A percentile compares a stretch with the other conserved stretches of the same genome.
Evolutionary conservation across 2,113 vertebrate genomes (phyloP).

Genomic region (Strigops habroptila): DNA sequence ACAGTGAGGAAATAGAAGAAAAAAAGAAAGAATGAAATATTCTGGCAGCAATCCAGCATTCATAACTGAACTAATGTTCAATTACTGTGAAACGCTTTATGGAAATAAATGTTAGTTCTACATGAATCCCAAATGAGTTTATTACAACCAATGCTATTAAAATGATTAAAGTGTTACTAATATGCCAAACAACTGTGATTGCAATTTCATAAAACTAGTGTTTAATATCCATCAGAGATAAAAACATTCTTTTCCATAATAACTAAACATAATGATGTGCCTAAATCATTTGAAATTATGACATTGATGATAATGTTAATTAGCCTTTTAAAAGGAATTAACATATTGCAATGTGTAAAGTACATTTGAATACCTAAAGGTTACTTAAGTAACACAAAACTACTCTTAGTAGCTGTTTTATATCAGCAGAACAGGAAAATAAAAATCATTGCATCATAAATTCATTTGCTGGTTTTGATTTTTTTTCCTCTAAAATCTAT

Average conservation of each 20-base stretch:
- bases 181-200: slow-evolving; percentile 44
- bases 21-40: background rate
- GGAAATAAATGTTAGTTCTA: slow-evolving; percentile 66
- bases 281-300: slow-evolving; percentile 43
- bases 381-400: background rate
- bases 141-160: slow-evolving; percentile 51
- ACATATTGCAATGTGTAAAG: background rate
- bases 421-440: background rate
- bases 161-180: slow-evolving; percentile 52
- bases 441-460: background rate
- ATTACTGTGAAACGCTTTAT: slow-evolving; percentile 55
- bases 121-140: slow-evolving; percentile 57
- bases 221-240: slow-evolving; percentile 45
- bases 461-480: background rate
- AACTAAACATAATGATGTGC: slow-evolving; percentile 29
- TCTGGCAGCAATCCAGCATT: slow-evolving; percentile 34
- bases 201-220: slow-evolving; percentile 11
- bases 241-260: background rate
- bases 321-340: background rate
- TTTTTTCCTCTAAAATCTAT: background rate
- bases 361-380: background rate
- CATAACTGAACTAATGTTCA: slow-evolving; percentile 47
- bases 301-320: slow-evolving; percentile 15
- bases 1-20: background rate
- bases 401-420: background rate